phyloP scores from a whole-genome alignment of 2,888 invertebrate species.

The Therioaphis trifolii region DNA sequence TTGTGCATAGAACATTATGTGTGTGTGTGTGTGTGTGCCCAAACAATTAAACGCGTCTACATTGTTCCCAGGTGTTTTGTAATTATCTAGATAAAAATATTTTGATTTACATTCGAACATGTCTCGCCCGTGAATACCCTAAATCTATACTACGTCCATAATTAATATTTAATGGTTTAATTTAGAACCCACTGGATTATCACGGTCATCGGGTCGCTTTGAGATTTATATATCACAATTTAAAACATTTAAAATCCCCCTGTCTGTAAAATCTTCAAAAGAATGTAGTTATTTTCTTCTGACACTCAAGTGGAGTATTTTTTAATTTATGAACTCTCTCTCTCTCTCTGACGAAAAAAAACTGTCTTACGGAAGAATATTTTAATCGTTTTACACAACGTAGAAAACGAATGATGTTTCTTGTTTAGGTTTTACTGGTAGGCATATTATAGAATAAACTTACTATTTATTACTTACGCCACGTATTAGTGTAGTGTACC shows the following conservation, averaged over 20 bases:
- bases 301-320: neutral
- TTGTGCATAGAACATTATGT: too few species aligned
- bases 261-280: conserved; percentile 17
- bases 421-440: conserved; percentile 11
- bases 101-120: neutral
- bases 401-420: conserved; percentile 33
- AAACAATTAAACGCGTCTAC: too few species aligned
- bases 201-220: conserved; percentile 4
- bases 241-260: neutral
- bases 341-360: neutral
- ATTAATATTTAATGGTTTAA: conserved; percentile 30
- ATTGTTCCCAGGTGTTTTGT: neutral
- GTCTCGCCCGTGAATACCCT: neutral
- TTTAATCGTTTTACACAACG: neutral
- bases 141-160: neutral
- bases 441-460: neutral
- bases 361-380: neutral
- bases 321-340: conserved; percentile 49
- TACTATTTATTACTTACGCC: too few species aligned
- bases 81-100: neutral
- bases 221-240: neutral
- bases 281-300: conserved; percentile 29
- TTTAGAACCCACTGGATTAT: conserved; percentile 11
- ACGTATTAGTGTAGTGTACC: neutral
- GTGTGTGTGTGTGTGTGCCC: too few species aligned